These are phyloP conservation scores for Sylvia borin DNA, from an alignment of 2,797 vertebrate species.

Conservation along the genomic window DNA sequence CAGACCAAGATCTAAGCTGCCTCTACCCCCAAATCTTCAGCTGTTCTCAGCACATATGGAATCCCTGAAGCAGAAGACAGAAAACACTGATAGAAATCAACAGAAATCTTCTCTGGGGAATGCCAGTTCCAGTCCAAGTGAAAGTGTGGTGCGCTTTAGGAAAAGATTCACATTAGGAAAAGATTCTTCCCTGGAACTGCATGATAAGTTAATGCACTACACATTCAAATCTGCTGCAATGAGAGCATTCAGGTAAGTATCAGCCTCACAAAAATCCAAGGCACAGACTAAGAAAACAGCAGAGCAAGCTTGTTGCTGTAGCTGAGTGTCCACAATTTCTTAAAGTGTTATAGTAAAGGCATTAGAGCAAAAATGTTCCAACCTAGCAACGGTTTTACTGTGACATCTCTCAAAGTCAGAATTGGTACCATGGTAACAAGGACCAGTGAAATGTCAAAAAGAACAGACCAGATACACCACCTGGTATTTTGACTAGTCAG, in stretches of 20 bases:
- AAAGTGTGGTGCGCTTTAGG: background rate
- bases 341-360: background rate
- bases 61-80: background rate
- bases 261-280: background rate
- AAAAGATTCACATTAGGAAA: background rate
- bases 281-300: background rate
- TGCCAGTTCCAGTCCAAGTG: background rate
- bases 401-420: background rate
- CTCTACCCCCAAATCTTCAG: background rate
- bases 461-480: background rate
- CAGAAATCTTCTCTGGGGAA: background rate
- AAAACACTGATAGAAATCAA: background rate
- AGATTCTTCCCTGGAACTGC: background rate
- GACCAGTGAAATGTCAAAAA: constrained; percentile 19
- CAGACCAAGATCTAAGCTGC: background rate
- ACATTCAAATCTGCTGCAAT: background rate
- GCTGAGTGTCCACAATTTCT: background rate
- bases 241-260: background rate
- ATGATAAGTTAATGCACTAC: background rate
- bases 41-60: background rate
- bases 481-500: background rate
- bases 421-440: constrained; percentile 9
- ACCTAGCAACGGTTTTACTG: background rate
- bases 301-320: background rate
- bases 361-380: background rate